Evolutionary conservation across 2,888 invertebrate genomes (phyloP).

Genomic region (Pyrrhopygopsis socrates): DNA sequence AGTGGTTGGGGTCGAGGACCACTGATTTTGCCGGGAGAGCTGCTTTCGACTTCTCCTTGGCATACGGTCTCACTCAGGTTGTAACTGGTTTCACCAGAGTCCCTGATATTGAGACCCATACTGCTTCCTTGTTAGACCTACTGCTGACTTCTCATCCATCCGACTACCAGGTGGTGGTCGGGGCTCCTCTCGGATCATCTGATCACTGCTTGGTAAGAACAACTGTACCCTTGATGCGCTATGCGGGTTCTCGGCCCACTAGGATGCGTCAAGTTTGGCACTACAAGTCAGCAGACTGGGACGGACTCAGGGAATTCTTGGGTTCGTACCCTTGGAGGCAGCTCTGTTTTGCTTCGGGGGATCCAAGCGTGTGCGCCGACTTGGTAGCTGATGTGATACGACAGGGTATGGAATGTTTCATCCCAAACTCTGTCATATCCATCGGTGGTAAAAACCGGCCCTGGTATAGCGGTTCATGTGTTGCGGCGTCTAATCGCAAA

Average conservation of each 20-base stretch:
- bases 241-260: background rate
- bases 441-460: slow-evolving; percentile 6
- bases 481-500: too few relatives aligned
- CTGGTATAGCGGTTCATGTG: slow-evolving; percentile 11
- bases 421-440: too few relatives aligned
- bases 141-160: slow-evolving; percentile 25
- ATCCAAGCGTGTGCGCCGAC: too few relatives aligned
- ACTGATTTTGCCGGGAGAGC: too few relatives aligned
- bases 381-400: slow-evolving; percentile 11
- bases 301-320: too few relatives aligned
- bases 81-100: background rate
- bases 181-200: too few relatives aligned
- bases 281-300: too few relatives aligned
- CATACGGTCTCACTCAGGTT: too few relatives aligned
- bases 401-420: slow-evolving; percentile 2
- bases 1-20: too few relatives aligned
- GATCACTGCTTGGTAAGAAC: background rate
- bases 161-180: background rate
- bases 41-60: too few relatives aligned
- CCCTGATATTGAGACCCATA: background rate
- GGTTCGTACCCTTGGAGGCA: slow-evolving; percentile 2
- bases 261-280: background rate
- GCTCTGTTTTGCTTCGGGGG: background rate
- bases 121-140: slow-evolving; percentile 3
- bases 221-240: background rate